These are phyloP conservation scores for Typhlichthys subterraneus DNA, from an alignment of 2,797 vertebrate species.

Conservation along the genomic window DNA sequence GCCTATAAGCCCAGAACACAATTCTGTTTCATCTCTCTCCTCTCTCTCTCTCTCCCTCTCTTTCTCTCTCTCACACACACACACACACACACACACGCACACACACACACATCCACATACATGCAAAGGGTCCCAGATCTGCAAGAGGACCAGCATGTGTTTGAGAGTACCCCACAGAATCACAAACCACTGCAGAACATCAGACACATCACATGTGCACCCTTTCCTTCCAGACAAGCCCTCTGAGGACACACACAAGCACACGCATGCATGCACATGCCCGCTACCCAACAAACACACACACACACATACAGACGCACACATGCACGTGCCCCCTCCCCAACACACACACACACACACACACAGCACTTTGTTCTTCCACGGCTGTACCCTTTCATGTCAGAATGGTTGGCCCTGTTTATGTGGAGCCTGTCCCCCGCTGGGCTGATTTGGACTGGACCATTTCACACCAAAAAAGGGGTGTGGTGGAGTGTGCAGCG, in stretches of 20 bases:
- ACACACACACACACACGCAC: neutral
- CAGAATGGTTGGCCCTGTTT: conserved; percentile 60
- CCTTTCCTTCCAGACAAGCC: conserved; percentile 14
- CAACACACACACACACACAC: neutral
- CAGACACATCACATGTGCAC: conserved; percentile 9
- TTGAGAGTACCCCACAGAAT: neutral
- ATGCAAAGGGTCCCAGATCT: conserved; percentile 10
- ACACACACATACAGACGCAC: conserved; percentile 5
- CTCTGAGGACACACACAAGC: conserved; percentile 21
- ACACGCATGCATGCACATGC: conserved; percentile 8
- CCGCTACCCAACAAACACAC: conserved; percentile 7
- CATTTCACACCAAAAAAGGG: conserved; percentile 22
- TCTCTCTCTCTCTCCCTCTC: neutral
- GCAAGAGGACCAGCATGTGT: conserved; percentile 3
- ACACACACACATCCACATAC: conserved; percentile 11
- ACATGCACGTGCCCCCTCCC: neutral
- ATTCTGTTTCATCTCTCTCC: conserved; percentile 20
- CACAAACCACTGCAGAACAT: conserved; percentile 9
- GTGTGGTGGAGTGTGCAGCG: neutral
- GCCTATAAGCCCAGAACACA: conserved; percentile 13
- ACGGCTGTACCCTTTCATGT: conserved; percentile 55
- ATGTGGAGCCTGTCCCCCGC: conserved; percentile 45
- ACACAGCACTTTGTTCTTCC: conserved; percentile 43
- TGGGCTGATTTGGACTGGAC: conserved; percentile 45
- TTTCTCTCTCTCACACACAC: neutral